These are phyloP conservation scores for Forbesichthys agassizii DNA, from an alignment of 2,113 vertebrate species.

Conservation along the genomic window DNA sequence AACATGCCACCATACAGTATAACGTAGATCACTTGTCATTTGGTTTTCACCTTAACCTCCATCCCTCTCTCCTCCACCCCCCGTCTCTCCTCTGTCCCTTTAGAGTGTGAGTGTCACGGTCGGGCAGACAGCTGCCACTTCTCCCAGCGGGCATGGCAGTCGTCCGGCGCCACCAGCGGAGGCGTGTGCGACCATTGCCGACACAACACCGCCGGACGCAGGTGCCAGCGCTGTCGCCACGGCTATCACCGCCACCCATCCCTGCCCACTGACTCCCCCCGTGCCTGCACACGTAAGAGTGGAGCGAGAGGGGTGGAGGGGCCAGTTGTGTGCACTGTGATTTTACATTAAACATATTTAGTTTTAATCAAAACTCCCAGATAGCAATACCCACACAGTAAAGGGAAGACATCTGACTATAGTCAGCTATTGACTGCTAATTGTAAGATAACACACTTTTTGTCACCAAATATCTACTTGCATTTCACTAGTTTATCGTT, in stretches of 20 bases:
- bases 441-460: no score
- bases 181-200: constrained; percentile 83
- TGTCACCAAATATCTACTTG: no score
- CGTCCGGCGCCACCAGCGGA: constrained; percentile 77
- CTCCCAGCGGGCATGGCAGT: constrained; percentile 78
- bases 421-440: no score
- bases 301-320: neutral
- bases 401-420: neutral
- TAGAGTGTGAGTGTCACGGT: constrained; percentile 86
- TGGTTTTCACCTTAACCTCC: neutral
- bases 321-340: neutral
- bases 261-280: constrained; percentile 73
- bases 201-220: constrained; percentile 83
- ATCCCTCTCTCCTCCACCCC: neutral
- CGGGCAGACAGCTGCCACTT: constrained; percentile 86
- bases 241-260: constrained; percentile 79
- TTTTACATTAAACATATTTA: no score
- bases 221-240: constrained; percentile 82
- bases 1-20: neutral
- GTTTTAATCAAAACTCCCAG: no score
- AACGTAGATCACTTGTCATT: neutral
- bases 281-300: constrained; percentile 83
- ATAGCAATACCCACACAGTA: neutral
- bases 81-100: neutral
- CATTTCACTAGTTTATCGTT: no score